Evolutionary conservation across 2,888 invertebrate genomes (phyloP).

Genomic region (Amiota mariae): DNA sequence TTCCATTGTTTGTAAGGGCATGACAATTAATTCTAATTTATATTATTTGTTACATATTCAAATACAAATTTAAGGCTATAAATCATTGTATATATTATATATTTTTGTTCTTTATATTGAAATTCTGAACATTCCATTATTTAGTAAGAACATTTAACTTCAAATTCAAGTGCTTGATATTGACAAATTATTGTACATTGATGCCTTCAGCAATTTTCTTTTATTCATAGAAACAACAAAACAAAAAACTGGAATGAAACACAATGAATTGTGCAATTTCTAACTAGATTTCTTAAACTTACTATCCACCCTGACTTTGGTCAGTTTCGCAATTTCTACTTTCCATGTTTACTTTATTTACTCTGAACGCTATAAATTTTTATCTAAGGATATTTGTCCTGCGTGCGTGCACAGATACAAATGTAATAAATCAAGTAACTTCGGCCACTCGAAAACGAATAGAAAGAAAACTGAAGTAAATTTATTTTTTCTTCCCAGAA

Average conservation of each 20-base stretch:
- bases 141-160: too few species aligned
- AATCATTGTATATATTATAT: too few species aligned
- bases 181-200: too few species aligned
- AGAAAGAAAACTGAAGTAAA: conserved; percentile 36
- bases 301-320: conserved; percentile 39
- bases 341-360: conserved; percentile 3
- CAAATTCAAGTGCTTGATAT: too few species aligned
- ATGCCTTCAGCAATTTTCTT: too few species aligned
- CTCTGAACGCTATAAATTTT: conserved; percentile 47
- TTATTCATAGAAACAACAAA: conserved; percentile 4
- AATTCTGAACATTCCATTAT: too few species aligned
- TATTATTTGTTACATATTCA: too few species aligned
- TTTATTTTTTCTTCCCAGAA: conserved; percentile 9
- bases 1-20: too few species aligned
- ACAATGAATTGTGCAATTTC: conserved; percentile 18
- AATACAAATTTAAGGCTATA: too few species aligned
- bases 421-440: conserved; percentile 65
- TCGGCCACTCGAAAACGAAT: conserved; percentile 35
- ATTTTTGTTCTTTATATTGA: too few species aligned
- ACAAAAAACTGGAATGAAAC: conserved; percentile 24
- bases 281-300: neutral
- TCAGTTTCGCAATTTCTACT: conserved; percentile 39
- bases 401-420: conserved; percentile 26
- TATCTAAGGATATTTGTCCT: conserved; percentile 57
- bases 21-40: too few species aligned